Base-by-base conservation (phyloP, 2,797 vertebrate species). In the Dryobates pubescens region DNA sequence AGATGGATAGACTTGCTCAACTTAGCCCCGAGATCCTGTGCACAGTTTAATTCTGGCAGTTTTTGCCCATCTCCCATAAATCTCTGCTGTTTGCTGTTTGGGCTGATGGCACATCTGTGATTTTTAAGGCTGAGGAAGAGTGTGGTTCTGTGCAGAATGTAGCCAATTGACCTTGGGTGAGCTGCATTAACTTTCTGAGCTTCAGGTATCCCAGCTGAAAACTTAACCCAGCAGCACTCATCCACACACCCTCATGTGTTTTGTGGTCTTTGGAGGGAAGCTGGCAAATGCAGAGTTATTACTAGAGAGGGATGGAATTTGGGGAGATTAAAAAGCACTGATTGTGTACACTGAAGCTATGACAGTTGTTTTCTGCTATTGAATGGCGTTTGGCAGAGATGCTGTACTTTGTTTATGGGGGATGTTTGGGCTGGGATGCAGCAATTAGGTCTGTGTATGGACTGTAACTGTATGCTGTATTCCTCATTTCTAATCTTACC, bases 401-500 rank as follows among this genome's bases (percentile, higher is more conserved):
- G 62, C 78, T 62, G 69, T 61, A 1, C 38, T 89, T 57, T 7
- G 61, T 71, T 88, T 91, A 69, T 1, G 0, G 34, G 54, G 49
- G 69, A 8, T 0, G 0, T 56, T 1, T 0, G 64, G 4, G 2
- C 61, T 5, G 61, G 22, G 70, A 49, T 54, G 75, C 69, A 36
- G 65, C 2, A 0, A 6, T 10, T 61, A 41, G 17, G 4, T 0
- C 53, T 22, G 47, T 3, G 2, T 59, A 45, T 2, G 10, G 64
- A 34, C 77, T 79, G 90, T 82, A 80, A 59, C 7, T 64, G 68
- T 30, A 65, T 72, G 12, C 54, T 63, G 43, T 84, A 89, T 82
- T 91, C 75, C 88, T 86, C 61, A 59, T 81, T 90, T 49, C 82
- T 93, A 59, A 92, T 91, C 87, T 92, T 89, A 92, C 45, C 92